A percentile compares a stretch with the other conserved stretches of the same genome.
phyloP scores from a whole-genome alignment of 35 echinoderm and acorn worm species.

The Lytechinus variegatus region DNA sequence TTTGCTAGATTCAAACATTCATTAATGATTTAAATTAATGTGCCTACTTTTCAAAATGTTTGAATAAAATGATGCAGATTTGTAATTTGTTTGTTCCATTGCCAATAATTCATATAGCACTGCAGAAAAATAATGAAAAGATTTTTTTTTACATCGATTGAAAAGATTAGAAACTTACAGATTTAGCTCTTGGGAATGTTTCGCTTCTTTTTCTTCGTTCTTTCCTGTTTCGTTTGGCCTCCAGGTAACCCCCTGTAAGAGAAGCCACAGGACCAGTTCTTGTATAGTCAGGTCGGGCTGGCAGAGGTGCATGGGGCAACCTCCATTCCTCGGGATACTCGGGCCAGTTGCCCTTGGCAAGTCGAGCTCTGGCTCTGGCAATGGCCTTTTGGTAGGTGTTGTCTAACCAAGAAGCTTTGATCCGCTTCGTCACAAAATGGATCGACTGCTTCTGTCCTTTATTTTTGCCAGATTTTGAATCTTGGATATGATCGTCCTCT shows the following conservation, averaged over 20 bases:
- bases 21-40: too few species aligned
- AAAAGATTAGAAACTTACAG: slow-evolving; percentile 24
- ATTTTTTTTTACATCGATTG: neutral
- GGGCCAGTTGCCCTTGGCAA: slow-evolving; percentile 62
- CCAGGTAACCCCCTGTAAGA: neutral
- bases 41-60: too few species aligned
- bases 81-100: too few species aligned
- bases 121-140: too few species aligned
- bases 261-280: slow-evolving; percentile 45
- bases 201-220: slow-evolving; percentile 45
- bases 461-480: neutral
- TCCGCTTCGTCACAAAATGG: neutral
- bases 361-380: slow-evolving; percentile 55
- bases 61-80: too few species aligned
- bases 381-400: slow-evolving; percentile 77
- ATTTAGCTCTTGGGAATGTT: slow-evolving; percentile 48
- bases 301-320: slow-evolving; percentile 75
- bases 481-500: neutral
- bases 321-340: slow-evolving; percentile 83
- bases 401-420: slow-evolving; percentile 68
- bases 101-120: too few species aligned
- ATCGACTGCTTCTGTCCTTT: neutral
- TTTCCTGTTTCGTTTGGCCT: slow-evolving; percentile 38
- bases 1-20: too few species aligned
- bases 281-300: slow-evolving; percentile 84